A percentile compares a stretch with the other conserved stretches of the same genome.
phyloP scores from a whole-genome alignment of 2,113 vertebrate genomes.

The Lonchura striata region DNA sequence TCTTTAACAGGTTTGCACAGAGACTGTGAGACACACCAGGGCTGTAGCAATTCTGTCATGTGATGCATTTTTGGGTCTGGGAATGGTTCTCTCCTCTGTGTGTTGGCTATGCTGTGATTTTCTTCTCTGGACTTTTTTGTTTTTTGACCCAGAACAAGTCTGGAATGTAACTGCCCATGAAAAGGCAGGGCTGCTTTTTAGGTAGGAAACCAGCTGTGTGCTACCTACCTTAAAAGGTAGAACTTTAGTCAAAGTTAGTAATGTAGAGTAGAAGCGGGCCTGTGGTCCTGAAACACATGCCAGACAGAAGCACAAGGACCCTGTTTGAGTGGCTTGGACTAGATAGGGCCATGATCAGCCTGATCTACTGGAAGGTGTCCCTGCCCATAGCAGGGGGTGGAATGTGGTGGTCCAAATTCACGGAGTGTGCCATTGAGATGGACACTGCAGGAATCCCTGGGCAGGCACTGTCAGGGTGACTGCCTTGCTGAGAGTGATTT shows the following conservation, averaged over 20 bases:
- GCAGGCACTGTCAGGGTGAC: no score
- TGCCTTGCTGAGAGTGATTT: no score
- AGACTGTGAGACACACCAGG: not conserved
- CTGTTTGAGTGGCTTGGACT: not conserved
- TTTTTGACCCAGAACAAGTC: not conserved
- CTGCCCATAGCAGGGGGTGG: no score
- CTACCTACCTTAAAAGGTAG: not conserved
- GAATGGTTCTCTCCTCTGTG: not conserved
- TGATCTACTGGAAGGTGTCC: not conserved
- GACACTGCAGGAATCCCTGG: no score
- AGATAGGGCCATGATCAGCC: not conserved
- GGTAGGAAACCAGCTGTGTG: accelerated
- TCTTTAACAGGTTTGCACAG: not conserved
- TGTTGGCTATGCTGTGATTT: not conserved
- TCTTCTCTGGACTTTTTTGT: not conserved
- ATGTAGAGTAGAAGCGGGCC: not conserved
- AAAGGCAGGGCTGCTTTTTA: not conserved
- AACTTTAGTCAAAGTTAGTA: not conserved
- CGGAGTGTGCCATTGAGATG: no score
- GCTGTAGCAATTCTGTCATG: accelerated
- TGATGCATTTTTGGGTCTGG: not conserved
- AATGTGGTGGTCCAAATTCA: no score
- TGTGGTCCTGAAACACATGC: not conserved
- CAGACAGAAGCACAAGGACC: not conserved
- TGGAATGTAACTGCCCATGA: not conserved